Evolutionary conservation across 2,888 invertebrate species (phyloP).

Genomic region (Spilosoma lubricipeda): DNA sequence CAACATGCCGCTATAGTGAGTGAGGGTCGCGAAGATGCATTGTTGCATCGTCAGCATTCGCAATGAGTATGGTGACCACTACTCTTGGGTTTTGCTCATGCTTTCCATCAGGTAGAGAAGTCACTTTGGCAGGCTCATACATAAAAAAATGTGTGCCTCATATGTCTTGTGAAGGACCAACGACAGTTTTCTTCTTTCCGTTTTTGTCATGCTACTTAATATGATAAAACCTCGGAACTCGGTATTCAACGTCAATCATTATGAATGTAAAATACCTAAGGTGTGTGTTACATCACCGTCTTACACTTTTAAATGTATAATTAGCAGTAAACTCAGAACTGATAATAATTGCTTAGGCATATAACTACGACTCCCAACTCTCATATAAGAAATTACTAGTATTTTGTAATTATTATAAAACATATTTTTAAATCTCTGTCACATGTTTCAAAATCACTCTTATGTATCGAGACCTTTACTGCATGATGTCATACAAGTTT

Average conservation of each 20-base stretch:
- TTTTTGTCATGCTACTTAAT: neutral
- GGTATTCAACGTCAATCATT: neutral
- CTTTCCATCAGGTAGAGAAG: too few relatives aligned
- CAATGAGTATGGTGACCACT: too few relatives aligned
- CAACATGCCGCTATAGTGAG: too few relatives aligned
- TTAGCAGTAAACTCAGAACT: neutral
- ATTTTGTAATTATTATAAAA: neutral
- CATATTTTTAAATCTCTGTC: neutral
- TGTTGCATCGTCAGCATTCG: too few relatives aligned
- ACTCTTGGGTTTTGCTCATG: too few relatives aligned
- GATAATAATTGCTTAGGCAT: neutral
- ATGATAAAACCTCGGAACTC: neutral
- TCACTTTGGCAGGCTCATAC: too few relatives aligned
- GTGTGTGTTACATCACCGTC: neutral
- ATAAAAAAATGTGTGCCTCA: too few relatives aligned
- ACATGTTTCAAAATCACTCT: constrained; percentile 1
- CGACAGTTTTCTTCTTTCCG: neutral
- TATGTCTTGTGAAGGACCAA: neutral
- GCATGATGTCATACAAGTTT: constrained; percentile 16
- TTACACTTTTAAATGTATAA: neutral
- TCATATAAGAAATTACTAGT: neutral
- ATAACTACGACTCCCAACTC: neutral
- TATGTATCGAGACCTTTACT: constrained; percentile 8
- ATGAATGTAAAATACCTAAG: neutral
- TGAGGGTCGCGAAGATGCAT: too few relatives aligned